A percentile compares a stretch with the other conserved stretches of the same genome.
Conservation (phyloP, 2,113 vertebrate genomes). For the Mobula hypostoma region DNA sequence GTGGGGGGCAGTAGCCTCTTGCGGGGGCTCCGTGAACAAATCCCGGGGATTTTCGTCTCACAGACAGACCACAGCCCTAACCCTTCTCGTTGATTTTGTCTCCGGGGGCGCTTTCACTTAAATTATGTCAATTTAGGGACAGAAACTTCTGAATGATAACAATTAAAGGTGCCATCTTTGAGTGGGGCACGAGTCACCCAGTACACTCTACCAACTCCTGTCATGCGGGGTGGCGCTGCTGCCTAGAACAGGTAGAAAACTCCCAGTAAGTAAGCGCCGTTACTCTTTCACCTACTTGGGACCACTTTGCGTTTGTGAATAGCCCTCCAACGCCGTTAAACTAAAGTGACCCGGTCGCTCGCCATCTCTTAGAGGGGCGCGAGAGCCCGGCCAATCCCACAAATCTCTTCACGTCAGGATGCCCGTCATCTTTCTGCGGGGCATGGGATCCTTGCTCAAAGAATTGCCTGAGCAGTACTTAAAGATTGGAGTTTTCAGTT, state of each 20-base stretch:
- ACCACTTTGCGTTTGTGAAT: neutral
- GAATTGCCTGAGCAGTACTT: neutral
- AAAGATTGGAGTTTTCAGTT: neutral
- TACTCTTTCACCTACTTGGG: neutral
- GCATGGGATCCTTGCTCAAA: slow-evolving; percentile 51
- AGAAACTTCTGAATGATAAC: neutral
- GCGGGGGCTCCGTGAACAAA: neutral
- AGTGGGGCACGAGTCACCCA: neutral
- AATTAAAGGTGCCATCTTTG: neutral
- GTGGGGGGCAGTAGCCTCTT: neutral
- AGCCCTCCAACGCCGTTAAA: neutral
- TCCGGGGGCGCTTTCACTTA: neutral
- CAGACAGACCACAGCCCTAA: too few species aligned
- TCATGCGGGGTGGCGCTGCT: too few species aligned
- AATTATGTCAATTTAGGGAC: neutral
- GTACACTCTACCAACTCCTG: neutral
- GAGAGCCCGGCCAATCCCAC: neutral
- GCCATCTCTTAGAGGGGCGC: neutral
- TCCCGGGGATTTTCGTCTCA: too few species aligned
- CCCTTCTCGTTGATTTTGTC: neutral
- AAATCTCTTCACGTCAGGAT: neutral
- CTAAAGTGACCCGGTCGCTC: neutral
- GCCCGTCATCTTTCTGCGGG: neutral
- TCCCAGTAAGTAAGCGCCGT: fast-evolving
- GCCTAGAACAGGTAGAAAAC: neutral